phyloP scores from a whole-genome alignment of 2,888 invertebrate species.

The Hedya salicella region DNA sequence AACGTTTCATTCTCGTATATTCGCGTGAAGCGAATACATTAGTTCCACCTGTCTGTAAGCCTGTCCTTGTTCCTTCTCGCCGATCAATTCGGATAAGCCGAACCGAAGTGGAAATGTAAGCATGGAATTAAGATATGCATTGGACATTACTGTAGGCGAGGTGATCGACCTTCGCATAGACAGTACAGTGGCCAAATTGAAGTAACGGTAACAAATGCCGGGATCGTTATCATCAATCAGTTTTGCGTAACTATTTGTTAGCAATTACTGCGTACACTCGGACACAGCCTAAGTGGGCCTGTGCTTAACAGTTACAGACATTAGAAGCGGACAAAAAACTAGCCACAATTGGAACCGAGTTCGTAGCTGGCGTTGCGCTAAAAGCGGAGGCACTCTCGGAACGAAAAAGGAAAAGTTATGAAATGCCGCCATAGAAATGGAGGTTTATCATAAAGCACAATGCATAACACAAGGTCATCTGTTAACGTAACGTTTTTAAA shows the following conservation, averaged over 20 bases:
- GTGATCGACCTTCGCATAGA: slow-evolving; percentile 71
- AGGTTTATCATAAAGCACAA: slow-evolving; percentile 46
- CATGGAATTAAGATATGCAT: slow-evolving; percentile 53
- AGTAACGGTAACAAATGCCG: slow-evolving; percentile 72
- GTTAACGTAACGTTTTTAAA: slow-evolving; percentile 52
- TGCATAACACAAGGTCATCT: slow-evolving; percentile 58
- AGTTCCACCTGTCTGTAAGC: slow-evolving; percentile 38
- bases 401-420: slow-evolving; percentile 33
- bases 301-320: slow-evolving; percentile 63
- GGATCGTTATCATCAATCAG: slow-evolving; percentile 83
- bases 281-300: slow-evolving; percentile 61
- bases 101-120: slow-evolving; percentile 33
- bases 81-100: slow-evolving; percentile 36
- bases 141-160: slow-evolving; percentile 57
- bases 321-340: slow-evolving; percentile 40
- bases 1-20: slow-evolving; percentile 37
- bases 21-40: slow-evolving; percentile 41
- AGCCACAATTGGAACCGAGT: slow-evolving; percentile 44
- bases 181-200: slow-evolving; percentile 79
- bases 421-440: slow-evolving; percentile 28
- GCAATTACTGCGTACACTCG: slow-evolving; percentile 73
- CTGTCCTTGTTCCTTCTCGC: slow-evolving; percentile 34
- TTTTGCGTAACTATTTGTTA: slow-evolving; percentile 82
- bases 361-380: slow-evolving; percentile 42
- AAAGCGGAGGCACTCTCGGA: slow-evolving; percentile 1